A percentile compares a stretch with the other conserved stretches of the same genome.
Conservation (phyloP, 2,888 invertebrate genomes). For the Cerastis rubricosa region DNA sequence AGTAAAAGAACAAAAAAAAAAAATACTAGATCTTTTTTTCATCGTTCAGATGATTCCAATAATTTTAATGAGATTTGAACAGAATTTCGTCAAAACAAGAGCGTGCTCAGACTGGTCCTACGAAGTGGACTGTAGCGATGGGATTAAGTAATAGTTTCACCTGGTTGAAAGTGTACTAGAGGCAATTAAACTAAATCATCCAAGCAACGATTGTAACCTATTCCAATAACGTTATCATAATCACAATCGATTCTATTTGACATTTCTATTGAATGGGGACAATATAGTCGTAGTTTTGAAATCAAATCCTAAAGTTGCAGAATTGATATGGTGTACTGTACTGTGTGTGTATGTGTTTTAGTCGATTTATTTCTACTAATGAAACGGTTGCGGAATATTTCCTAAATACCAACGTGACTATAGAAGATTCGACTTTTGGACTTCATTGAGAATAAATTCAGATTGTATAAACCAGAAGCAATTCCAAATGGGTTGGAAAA, state of each 20-base stretch:
- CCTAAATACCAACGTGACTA: background rate
- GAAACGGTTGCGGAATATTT: background rate
- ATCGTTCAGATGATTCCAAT: background rate
- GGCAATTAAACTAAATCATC: background rate
- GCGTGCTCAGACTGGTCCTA: background rate
- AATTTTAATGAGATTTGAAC: background rate
- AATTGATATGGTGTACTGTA: slow-evolving; percentile 1
- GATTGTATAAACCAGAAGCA: background rate
- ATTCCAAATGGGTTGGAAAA: background rate
- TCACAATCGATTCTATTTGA: slow-evolving; percentile 20
- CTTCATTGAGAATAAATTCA: background rate
- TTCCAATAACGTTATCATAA: slow-evolving; percentile 10
- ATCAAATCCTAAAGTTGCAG: slow-evolving; percentile 1
- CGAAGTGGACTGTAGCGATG: background rate
- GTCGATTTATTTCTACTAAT: slow-evolving; percentile 4
- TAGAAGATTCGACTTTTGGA: background rate
- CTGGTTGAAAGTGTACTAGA: background rate
- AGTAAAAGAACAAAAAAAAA: background rate
- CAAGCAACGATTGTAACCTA: background rate
- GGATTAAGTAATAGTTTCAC: background rate
- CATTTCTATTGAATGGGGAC: background rate
- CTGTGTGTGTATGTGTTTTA: too few species aligned
- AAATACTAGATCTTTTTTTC: background rate
- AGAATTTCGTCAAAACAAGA: background rate
- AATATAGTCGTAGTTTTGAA: background rate